A percentile compares a stretch with the other conserved stretches of the same genome.
Evolutionary conservation across 1,140 invertebrate species (phyloP).

Genomic region (Apocrypta bakeri): DNA sequence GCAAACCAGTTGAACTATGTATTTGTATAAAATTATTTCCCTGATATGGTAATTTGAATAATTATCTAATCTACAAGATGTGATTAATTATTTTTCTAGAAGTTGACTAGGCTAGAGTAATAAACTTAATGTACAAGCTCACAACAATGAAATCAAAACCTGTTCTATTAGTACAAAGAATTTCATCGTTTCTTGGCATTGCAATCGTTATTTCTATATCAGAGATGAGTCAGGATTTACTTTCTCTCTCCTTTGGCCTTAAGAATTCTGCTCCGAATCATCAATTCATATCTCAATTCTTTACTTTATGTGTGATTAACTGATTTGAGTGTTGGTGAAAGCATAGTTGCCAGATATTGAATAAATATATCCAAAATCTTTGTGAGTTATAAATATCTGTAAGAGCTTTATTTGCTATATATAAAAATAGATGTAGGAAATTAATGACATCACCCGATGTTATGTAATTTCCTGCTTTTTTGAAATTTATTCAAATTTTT

Average conservation of each 20-base stretch:
- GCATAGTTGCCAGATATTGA: not conserved
- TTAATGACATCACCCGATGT: conserved; percentile 9
- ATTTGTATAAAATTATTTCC: not conserved
- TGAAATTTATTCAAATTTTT: not conserved
- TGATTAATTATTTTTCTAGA: not conserved
- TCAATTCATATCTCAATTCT: conserved; percentile 33
- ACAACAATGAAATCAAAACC: not conserved
- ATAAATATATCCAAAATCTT: not conserved
- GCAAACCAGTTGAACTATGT: not conserved
- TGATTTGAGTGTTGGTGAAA: not conserved
- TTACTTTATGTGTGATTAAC: not conserved
- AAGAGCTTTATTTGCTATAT: not conserved
- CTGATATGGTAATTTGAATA: not conserved
- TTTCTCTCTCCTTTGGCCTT: conserved; percentile 32
- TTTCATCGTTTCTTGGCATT: not conserved
- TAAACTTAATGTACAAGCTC: not conserved
- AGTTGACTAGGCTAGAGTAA: not conserved
- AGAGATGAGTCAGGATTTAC: conserved; percentile 23
- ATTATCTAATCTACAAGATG: not conserved
- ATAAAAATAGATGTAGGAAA: conserved; percentile 29
- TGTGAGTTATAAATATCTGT: not conserved
- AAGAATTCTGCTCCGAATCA: conserved; percentile 30
- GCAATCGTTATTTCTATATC: conserved; percentile 28
- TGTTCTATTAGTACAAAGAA: not conserved
- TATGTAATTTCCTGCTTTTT: conserved; percentile 37